phyloP scores from a whole-genome alignment of 92 coral and sea anemone species.

The Micromussa lordhowensis region DNA sequence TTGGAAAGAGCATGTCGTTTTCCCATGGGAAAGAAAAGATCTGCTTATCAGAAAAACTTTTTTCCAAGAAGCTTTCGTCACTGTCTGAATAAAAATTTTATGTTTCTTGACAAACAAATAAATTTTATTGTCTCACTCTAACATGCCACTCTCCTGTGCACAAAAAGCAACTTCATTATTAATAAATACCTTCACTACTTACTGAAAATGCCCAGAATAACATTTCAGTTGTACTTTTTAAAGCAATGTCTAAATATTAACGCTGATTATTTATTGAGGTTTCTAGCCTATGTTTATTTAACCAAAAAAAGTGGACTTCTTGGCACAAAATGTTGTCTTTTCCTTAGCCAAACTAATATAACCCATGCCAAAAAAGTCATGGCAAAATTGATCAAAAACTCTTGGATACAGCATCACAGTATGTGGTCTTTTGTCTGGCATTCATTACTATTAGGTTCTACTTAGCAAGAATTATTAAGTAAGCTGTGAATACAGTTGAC shows the following conservation, averaged over 20 bases:
- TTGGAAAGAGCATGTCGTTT: too few species aligned
- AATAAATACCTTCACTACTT: not conserved
- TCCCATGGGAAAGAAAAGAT: too few species aligned
- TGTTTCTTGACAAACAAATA: too few species aligned
- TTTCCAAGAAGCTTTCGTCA: not conserved
- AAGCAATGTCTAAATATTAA: not conserved
- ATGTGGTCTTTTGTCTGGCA: not conserved
- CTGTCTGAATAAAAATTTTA: not conserved
- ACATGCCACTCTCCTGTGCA: not conserved
- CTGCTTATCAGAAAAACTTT: not conserved
- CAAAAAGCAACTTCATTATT: not conserved
- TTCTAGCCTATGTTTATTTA: not conserved
- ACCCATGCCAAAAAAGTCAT: not conserved
- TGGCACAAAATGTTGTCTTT: not conserved
- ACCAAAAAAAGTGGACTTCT: not conserved
- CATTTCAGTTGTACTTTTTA: not conserved
- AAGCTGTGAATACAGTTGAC: too few species aligned
- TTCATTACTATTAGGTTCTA: not conserved
- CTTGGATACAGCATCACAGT: too few species aligned
- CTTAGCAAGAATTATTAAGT: not conserved
- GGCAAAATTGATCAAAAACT: not conserved
- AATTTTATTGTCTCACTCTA: too few species aligned
- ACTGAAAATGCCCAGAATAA: not conserved
- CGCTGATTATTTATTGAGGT: not conserved
- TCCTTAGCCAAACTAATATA: not conserved